These are phyloP conservation scores for Danio jaintianensis DNA, from an alignment of 2,797 vertebrate genomes.

Conservation along the genomic window DNA sequence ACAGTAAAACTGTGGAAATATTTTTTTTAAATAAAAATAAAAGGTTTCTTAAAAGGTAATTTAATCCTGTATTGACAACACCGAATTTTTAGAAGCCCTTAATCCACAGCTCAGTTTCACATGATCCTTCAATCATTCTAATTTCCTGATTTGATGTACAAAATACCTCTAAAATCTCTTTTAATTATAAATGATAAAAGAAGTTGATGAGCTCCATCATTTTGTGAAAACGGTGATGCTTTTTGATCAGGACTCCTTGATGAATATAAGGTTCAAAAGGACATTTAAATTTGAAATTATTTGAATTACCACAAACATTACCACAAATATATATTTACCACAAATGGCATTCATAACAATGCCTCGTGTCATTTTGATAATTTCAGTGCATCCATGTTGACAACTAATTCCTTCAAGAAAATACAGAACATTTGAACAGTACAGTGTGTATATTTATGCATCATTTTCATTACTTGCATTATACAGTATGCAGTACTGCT, in stretches of 20 bases:
- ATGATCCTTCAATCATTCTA: background rate
- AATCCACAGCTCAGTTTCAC: background rate
- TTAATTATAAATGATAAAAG: background rate
- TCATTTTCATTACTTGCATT: background rate
- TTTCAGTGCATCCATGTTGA: background rate
- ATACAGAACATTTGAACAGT: background rate
- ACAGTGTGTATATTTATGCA: background rate
- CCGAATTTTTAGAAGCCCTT: background rate
- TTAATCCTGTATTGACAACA: background rate
- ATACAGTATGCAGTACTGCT: background rate
- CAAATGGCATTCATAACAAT: too few relatives aligned
- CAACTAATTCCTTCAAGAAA: background rate
- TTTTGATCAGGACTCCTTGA: background rate
- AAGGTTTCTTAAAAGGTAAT: background rate
- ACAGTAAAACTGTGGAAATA: background rate
- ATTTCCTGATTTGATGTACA: background rate
- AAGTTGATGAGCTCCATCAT: background rate
- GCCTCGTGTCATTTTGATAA: background rate
- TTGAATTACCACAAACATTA: too few relatives aligned
- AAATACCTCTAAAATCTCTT: background rate
- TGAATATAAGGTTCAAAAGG: background rate
- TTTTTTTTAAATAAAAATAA: background rate
- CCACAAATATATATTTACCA: too few relatives aligned
- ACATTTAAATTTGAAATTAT: background rate
- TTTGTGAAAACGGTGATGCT: background rate